Conservation (phyloP, 2,113 vertebrate species). For the Antidorcas marsupialis region DNA sequence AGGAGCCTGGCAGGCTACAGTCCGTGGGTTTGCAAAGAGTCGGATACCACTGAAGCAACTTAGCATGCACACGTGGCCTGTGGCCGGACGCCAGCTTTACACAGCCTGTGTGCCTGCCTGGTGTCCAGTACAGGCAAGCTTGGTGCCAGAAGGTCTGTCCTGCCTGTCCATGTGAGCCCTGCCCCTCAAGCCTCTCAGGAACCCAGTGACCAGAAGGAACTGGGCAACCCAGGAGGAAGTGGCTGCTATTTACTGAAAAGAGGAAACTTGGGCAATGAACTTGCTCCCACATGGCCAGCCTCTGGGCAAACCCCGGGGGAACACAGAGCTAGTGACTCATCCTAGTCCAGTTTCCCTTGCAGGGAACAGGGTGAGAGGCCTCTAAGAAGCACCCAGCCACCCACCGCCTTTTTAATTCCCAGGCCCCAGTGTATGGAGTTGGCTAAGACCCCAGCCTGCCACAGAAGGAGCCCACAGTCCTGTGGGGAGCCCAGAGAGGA, state of each 20-base stretch:
- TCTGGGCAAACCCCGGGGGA: not conserved
- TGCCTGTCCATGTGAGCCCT: not conserved
- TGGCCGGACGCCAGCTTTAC: not conserved
- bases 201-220: constrained; percentile 52
- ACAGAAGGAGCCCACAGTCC: not conserved
- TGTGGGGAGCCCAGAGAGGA: not conserved
- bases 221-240: constrained; percentile 45
- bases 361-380: not conserved
- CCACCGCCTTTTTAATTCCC: not conserved
- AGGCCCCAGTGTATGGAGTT: no score
- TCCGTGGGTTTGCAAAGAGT: not conserved
- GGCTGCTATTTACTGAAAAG: constrained; percentile 40
- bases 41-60: not conserved
- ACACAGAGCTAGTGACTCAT: not conserved
- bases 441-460: not conserved
- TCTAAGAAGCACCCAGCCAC: not conserved
- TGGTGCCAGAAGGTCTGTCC: not conserved
- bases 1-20: not conserved
- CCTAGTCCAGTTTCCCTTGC: not conserved
- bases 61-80: not conserved
- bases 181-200: not conserved
- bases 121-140: accelerated
- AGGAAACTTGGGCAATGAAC: constrained; percentile 45
- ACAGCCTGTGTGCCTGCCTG: not conserved
- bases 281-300: constrained; percentile 9